Percentiles rank a stretch among this genome's conserved stretches.
These are phyloP conservation scores for Teleopsis dalmanni DNA, from an alignment of 1,140 invertebrate genomes.

Conservation along the genomic window DNA sequence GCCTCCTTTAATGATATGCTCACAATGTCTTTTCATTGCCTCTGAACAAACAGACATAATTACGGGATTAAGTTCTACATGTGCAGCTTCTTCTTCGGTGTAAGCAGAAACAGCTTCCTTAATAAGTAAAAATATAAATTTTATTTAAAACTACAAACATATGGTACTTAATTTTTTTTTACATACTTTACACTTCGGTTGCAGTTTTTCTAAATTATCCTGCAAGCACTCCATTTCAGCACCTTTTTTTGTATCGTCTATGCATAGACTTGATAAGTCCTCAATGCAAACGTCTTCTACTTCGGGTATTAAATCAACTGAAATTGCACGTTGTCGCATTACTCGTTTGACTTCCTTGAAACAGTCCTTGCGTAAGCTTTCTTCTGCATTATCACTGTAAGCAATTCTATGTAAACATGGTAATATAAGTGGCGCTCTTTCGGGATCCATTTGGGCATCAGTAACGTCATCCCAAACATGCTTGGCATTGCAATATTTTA, in stretches of 20 bases:
- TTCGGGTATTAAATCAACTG: constrained; percentile 88
- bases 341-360: constrained; percentile 73
- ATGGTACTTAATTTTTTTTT: not conserved
- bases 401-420: constrained; percentile 89
- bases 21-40: constrained; percentile 77
- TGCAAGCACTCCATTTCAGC: constrained; percentile 91
- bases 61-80: constrained; percentile 78
- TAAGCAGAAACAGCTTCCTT: constrained; percentile 73
- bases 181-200: constrained; percentile 27
- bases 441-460: constrained; percentile 58
- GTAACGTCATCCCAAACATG: constrained; percentile 64
- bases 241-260: constrained; percentile 71
- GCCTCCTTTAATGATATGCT: constrained; percentile 57
- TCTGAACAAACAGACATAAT: constrained; percentile 73
- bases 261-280: constrained; percentile 77
- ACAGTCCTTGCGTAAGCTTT: constrained; percentile 57
- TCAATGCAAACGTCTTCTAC: constrained; percentile 84
- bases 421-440: constrained; percentile 70
- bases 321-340: constrained; percentile 85
- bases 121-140: constrained; percentile 44
- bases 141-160: not conserved
- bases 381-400: constrained; percentile 62
- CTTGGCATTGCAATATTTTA: constrained; percentile 70
- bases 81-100: constrained; percentile 80
- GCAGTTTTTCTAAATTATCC: constrained; percentile 69